Percentiles rank a stretch among this genome's conserved stretches.
phyloP scores from a whole-genome alignment of 2,888 invertebrate genomes.

The Patella depressa region DNA sequence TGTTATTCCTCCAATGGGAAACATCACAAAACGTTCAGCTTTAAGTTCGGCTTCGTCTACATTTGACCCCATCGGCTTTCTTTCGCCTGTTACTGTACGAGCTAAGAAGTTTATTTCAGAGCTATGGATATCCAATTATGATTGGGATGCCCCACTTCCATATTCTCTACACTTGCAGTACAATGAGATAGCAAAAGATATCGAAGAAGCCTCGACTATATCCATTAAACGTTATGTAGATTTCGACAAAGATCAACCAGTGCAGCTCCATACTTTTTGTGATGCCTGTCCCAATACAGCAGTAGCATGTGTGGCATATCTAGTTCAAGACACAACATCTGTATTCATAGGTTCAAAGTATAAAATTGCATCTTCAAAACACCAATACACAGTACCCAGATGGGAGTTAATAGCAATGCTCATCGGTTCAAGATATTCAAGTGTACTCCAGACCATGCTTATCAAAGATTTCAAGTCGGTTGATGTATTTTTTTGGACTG shows the following conservation, averaged over 20 bases:
- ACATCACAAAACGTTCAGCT: not conserved
- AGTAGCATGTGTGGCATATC: too few species aligned
- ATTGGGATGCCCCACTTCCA: not conserved
- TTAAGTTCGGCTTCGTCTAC: not conserved
- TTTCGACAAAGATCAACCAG: not conserved
- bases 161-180: not conserved
- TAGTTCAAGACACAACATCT: too few species aligned
- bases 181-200: not conserved
- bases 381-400: too few species aligned
- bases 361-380: too few species aligned
- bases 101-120: not conserved
- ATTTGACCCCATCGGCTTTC: not conserved
- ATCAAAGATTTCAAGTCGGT: too few species aligned
- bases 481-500: too few species aligned
- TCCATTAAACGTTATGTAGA: not conserved
- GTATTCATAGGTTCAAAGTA: too few species aligned
- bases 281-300: conserved; percentile 1
- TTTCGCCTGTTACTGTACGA: not conserved
- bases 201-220: not conserved
- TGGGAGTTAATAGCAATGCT: too few species aligned
- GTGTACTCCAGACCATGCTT: too few species aligned
- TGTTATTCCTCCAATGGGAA: not conserved
- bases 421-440: too few species aligned
- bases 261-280: not conserved
- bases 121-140: not conserved